Evolutionary conservation across 2,888 invertebrate genomes (phyloP).

Genomic region (Mongoloraphidia duomilia): DNA sequence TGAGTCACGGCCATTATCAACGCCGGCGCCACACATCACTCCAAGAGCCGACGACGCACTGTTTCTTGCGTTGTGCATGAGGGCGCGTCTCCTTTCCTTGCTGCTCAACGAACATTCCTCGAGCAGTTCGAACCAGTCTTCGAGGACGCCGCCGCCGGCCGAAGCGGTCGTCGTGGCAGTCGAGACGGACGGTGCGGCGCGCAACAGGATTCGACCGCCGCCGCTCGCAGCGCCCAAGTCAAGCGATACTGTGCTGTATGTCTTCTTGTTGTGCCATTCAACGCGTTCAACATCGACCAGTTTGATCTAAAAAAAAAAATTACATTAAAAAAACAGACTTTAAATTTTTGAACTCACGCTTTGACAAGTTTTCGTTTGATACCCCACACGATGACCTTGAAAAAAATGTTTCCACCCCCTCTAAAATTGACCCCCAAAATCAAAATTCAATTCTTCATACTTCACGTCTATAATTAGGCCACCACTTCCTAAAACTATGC

Average conservation of each 20-base stretch:
- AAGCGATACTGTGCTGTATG: constrained; percentile 44
- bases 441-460: no score
- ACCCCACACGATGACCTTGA: no score
- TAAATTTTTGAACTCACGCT: no score
- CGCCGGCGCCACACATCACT: constrained; percentile 21
- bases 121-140: constrained; percentile 49
- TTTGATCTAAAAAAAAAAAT: constrained; percentile 31
- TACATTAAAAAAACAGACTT: no score
- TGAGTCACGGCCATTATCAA: constrained; percentile 25
- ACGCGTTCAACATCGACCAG: constrained; percentile 48
- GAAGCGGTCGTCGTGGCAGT: constrained; percentile 14
- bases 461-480: no score
- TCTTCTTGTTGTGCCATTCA: constrained; percentile 50
- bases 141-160: constrained; percentile 34
- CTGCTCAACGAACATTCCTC: constrained; percentile 50
- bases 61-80: constrained; percentile 31
- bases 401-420: no score
- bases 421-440: no score
- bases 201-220: constrained; percentile 28
- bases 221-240: constrained; percentile 35
- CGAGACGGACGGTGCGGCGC: constrained; percentile 22
- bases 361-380: no score
- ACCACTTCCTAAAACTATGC: no score
- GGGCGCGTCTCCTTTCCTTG: constrained; percentile 43
- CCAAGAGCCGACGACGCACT: constrained; percentile 26